Evolutionary conservation across 2,113 vertebrate genomes (phyloP).

Genomic region (Vulpes vulpes): DNA sequence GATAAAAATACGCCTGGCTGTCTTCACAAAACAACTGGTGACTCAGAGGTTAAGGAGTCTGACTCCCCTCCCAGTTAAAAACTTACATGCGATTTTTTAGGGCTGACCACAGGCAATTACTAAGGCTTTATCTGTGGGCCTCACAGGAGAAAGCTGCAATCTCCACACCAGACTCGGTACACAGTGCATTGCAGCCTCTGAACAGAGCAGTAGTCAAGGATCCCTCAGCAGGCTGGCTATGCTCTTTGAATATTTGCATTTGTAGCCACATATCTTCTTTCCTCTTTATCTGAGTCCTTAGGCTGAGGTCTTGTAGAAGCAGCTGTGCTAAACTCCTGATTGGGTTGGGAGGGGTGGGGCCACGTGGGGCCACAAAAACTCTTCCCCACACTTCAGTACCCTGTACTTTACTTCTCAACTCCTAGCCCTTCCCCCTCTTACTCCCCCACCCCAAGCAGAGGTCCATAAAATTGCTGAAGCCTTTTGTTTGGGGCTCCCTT

Average conservation of each 20-base stretch:
- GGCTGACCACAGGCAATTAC: not conserved
- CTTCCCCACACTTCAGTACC: not conserved
- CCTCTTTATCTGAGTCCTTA: not conserved
- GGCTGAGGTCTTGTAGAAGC: not conserved
- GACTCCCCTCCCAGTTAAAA: not conserved
- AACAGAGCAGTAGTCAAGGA: not conserved
- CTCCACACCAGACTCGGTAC: not conserved
- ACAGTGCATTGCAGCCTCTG: not conserved
- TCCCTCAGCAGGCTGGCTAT: not conserved
- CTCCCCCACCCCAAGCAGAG: not conserved
- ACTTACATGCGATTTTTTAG: not conserved
- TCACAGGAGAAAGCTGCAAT: not conserved
- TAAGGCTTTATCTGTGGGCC: not conserved
- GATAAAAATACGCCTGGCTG: not conserved
- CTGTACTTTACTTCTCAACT: not conserved
- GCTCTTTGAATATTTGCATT: not conserved
- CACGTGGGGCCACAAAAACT: not conserved
- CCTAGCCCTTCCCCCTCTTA: not conserved
- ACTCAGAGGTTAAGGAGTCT: not conserved
- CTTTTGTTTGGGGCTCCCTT: not conserved
- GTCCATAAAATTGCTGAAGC: not conserved
- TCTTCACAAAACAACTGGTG: not conserved
- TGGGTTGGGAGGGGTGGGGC: accelerated
- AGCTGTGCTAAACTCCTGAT: not conserved
- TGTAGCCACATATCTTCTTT: not conserved